phyloP scores from a whole-genome alignment of 2,113 vertebrate genomes.

The Tetrax tetrax region DNA sequence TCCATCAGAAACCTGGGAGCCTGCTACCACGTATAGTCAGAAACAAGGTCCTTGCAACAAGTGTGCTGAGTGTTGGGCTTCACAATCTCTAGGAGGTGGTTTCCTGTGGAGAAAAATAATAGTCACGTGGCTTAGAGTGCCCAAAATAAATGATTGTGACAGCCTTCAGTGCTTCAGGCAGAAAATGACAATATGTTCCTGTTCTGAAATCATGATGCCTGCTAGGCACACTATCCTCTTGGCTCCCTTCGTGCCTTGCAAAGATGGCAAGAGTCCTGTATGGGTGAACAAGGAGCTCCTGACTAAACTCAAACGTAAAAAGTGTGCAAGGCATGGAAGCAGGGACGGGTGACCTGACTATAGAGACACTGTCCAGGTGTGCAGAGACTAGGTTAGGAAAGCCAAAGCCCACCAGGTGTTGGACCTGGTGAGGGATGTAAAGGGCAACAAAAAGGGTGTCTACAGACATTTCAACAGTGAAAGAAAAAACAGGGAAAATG shows the following conservation, averaged over 20 bases:
- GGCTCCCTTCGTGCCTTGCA: background rate
- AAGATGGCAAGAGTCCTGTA: background rate
- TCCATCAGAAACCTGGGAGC: background rate
- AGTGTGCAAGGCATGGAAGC: background rate
- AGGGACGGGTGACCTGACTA: background rate
- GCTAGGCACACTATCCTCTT: background rate
- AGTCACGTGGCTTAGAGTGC: background rate
- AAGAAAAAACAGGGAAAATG: background rate
- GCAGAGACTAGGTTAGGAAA: background rate
- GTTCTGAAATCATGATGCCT: background rate
- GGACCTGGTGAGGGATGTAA: rapidly evolving
- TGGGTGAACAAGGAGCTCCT: background rate
- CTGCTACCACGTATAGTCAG: background rate
- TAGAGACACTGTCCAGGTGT: background rate
- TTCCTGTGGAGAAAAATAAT: background rate
- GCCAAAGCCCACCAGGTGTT: rapidly evolving
- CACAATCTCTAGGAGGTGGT: background rate
- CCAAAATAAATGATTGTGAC: background rate
- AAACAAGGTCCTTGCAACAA: background rate
- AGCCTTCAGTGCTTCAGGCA: background rate
- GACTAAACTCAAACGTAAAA: background rate
- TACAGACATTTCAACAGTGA: background rate
- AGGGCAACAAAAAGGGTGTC: background rate
- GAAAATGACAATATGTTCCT: background rate
- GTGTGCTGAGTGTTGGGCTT: background rate